Evolutionary conservation across 1,140 invertebrate genomes (phyloP).

Genomic region (Diorhabda carinulata): DNA sequence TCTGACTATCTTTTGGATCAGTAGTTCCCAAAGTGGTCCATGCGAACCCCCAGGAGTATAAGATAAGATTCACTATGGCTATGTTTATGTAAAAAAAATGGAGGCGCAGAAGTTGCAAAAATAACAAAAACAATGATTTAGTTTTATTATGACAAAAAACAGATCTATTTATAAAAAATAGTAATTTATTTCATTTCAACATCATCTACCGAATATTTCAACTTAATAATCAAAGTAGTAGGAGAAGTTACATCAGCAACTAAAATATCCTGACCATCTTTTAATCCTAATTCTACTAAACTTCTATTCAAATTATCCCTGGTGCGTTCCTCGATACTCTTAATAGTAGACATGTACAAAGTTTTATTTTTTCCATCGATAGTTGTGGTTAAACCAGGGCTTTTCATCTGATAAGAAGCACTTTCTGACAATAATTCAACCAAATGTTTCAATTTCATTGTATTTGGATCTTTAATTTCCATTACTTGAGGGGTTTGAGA

Average conservation of each 20-base stretch:
- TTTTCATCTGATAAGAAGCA: conserved; percentile 78
- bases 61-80: no score
- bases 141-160: no score
- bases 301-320: conserved; percentile 83
- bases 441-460: conserved; percentile 77
- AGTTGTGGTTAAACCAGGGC: conserved; percentile 76
- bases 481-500: conserved; percentile 71
- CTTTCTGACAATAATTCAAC: conserved; percentile 75
- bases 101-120: no score
- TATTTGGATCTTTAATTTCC: conserved; percentile 61
- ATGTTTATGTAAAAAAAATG: no score
- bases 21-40: no score
- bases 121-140: no score
- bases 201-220: conserved; percentile 58
- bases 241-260: conserved; percentile 89
- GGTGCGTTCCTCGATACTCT: conserved; percentile 85
- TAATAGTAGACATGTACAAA: conserved; percentile 85
- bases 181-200: conserved; percentile 49
- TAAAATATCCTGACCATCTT: conserved; percentile 76
- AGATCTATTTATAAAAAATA: conserved; percentile 5
- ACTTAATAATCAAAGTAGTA: conserved; percentile 66
- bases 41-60: no score
- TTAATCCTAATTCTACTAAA: conserved; percentile 76
- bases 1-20: no score
- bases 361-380: conserved; percentile 84